Conservation (phyloP, 2,113 vertebrate genomes). For the Reinhardtius hippoglossoides region DNA sequence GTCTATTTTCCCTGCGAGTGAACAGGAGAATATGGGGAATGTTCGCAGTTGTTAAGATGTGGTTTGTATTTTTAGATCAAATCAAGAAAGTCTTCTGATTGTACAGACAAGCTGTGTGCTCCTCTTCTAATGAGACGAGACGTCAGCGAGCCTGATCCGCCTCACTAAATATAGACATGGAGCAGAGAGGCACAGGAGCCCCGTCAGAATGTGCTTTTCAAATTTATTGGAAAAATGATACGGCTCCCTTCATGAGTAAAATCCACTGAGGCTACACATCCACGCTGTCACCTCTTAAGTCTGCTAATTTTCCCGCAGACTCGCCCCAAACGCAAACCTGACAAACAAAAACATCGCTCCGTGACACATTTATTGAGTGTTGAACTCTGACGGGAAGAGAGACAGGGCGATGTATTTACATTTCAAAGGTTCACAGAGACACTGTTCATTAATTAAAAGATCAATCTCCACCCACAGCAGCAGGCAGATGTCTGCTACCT, state of each 20-base stretch:
- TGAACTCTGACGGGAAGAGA: conserved; percentile 51
- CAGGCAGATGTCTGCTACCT: conserved; percentile 43
- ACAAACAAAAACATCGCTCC: conserved; percentile 41
- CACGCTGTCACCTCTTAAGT: conserved; percentile 31
- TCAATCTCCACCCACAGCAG: conserved; percentile 56
- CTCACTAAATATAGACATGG: conserved; percentile 72
- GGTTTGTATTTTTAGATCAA: conserved; percentile 76
- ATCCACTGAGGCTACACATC: conserved; percentile 27
- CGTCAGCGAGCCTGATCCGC: conserved; percentile 58
- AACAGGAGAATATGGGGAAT: conserved; percentile 26
- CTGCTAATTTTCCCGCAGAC: conserved; percentile 32
- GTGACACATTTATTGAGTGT: conserved; percentile 36
- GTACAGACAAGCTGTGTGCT: conserved; percentile 47
- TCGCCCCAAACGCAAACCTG: neutral
- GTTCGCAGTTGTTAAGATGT: conserved; percentile 52
- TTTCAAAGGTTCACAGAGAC: conserved; percentile 71
- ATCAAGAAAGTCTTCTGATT: conserved; percentile 69
- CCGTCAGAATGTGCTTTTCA: conserved; percentile 52
- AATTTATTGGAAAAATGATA: conserved; percentile 44
- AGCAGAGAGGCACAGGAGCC: conserved; percentile 49
- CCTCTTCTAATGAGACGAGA: conserved; percentile 69
- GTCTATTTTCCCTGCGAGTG: conserved; percentile 12
- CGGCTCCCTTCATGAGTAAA: conserved; percentile 19
- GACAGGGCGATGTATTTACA: conserved; percentile 65
- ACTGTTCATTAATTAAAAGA: conserved; percentile 71